Conservation (phyloP, 2,797 vertebrate species). For the Chaunax sp. region DNA sequence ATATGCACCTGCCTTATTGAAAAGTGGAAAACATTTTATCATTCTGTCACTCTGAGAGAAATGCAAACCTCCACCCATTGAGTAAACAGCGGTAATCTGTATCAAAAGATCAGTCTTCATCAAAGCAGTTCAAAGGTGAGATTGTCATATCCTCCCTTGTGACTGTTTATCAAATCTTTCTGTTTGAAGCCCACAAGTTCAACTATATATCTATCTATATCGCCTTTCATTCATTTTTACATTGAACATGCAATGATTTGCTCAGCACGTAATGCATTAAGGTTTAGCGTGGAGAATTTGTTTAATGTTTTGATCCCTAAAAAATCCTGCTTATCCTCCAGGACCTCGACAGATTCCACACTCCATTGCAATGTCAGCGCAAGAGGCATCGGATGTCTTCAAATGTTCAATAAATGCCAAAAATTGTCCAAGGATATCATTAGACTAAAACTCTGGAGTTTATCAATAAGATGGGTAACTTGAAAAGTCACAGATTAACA, state of each 20-base stretch:
- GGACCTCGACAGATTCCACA: neutral
- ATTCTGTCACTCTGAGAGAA: slow-evolving; percentile 46
- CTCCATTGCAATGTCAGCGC: neutral
- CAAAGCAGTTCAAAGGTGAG: slow-evolving; percentile 80
- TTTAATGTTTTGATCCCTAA: neutral
- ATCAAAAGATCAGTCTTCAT: slow-evolving; percentile 69
- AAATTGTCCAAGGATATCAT: neutral
- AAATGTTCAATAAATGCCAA: neutral
- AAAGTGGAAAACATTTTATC: slow-evolving; percentile 54
- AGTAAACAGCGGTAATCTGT: slow-evolving; percentile 75
- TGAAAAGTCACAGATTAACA: slow-evolving; percentile 63
- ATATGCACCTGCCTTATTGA: slow-evolving; percentile 49
- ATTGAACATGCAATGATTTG: no score
- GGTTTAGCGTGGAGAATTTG: neutral
- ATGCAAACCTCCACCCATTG: slow-evolving; percentile 66
- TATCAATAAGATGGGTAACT: slow-evolving; percentile 32
- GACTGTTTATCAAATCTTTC: slow-evolving; percentile 52
- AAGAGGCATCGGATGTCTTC: neutral
- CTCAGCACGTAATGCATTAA: neutral
- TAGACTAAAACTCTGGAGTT: slow-evolving; percentile 2
- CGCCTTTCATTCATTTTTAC: neutral
- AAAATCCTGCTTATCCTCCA: neutral
- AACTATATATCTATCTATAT: neutral
- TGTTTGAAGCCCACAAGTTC: slow-evolving; percentile 1
- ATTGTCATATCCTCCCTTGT: slow-evolving; percentile 61